These are phyloP conservation scores for Cryptocephalus primarius DNA, from an alignment of 2,888 invertebrate genomes.

Conservation along the genomic window DNA sequence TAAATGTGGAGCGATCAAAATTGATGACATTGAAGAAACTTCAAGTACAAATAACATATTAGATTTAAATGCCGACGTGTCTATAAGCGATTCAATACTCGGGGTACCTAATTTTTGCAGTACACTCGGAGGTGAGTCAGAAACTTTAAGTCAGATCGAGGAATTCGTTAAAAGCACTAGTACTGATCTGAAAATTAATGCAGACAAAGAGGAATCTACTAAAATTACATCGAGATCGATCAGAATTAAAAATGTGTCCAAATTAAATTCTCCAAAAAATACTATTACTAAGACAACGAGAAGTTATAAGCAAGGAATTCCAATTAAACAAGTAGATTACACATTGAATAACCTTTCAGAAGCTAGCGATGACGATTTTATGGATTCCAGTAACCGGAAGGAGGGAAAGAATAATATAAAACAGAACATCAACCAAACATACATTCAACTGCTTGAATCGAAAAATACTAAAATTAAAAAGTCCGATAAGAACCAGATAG, in stretches of 20 bases:
- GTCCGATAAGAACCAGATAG: constrained; percentile 3
- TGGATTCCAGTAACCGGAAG: constrained; percentile 1
- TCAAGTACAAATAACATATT: too few relatives aligned
- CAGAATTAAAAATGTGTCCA: neutral
- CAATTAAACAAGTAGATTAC: neutral
- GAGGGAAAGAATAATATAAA: constrained; percentile 4
- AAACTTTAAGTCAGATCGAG: constrained; percentile 13
- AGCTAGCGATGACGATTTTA: neutral
- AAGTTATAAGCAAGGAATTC: neutral
- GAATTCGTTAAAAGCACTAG: constrained; percentile 5
- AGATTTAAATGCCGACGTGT: too few relatives aligned
- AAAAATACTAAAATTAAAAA: constrained; percentile 14
- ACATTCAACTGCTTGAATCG: constrained; percentile 13
- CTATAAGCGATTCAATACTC: too few relatives aligned
- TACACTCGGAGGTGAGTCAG: neutral
- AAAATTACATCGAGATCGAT: neutral
- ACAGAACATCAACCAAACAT: constrained; percentile 10
- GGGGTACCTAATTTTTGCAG: too few relatives aligned
- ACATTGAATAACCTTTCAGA: neutral
- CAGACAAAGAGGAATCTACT: neutral
- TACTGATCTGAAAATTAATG: too few relatives aligned
- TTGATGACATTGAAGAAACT: too few relatives aligned
- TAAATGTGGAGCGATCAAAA: too few relatives aligned
- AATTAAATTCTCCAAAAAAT: too few relatives aligned
- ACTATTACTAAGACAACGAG: neutral